phyloP scores from a whole-genome alignment of 2,797 vertebrate genomes.

The Potorous gilbertii region DNA sequence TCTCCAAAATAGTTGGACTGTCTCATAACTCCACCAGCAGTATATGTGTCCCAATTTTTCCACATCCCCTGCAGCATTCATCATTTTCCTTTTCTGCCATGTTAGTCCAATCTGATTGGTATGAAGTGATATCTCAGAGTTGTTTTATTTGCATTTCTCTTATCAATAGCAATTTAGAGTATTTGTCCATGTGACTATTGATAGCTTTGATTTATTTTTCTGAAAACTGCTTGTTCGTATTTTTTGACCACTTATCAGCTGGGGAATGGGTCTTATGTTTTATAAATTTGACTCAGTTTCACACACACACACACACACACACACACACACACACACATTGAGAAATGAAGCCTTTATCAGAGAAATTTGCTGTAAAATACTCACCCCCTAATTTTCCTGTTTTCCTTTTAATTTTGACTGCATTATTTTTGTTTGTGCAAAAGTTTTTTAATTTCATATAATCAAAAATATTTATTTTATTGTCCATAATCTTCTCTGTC shows the following conservation, averaged over 20 bases:
- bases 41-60: neutral
- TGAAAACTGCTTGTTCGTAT: neutral
- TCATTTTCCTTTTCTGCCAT: neutral
- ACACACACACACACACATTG: no score
- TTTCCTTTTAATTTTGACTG: neutral
- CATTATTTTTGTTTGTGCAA: neutral
- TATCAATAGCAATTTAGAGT: neutral
- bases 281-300: no score
- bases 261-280: no score
- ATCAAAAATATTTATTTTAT: neutral
- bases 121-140: no score
- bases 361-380: neutral
- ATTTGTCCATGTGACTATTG: neutral
- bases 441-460: neutral
- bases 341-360: neutral
- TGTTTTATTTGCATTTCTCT: neutral
- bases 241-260: neutral
- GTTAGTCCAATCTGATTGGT: neutral
- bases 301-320: no score
- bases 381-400: neutral
- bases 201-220: neutral
- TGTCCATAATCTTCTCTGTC: neutral
- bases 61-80: neutral
- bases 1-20: neutral
- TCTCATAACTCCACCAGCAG: neutral